Percentiles rank a stretch among this genome's conserved stretches.
These are phyloP conservation scores for Plusia festucae DNA, from an alignment of 2,888 invertebrate genomes.

Conservation along the genomic window DNA sequence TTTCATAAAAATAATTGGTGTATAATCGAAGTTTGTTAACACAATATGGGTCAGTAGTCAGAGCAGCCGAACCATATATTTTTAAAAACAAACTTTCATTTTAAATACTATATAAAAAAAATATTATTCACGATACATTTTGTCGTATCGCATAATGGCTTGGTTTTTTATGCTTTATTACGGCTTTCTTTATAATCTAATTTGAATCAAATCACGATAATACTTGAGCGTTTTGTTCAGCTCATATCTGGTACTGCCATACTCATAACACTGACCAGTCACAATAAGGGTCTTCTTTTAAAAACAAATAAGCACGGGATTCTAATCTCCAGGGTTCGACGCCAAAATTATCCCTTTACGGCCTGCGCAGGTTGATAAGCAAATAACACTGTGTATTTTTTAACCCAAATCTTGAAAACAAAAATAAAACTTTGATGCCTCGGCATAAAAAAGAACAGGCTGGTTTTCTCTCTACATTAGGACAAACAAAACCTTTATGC, in stretches of 20 bases:
- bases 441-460: constrained; percentile 38
- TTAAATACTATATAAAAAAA: neutral
- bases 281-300: neutral
- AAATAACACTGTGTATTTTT: constrained; percentile 45
- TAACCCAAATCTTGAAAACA: constrained; percentile 51
- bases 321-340: constrained; percentile 5
- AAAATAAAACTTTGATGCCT: constrained; percentile 53
- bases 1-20: neutral
- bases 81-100: neutral
- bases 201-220: constrained; percentile 4
- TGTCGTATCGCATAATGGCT: neutral
- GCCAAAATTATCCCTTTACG: constrained; percentile 27
- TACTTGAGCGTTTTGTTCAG: neutral
- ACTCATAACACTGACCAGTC: neutral
- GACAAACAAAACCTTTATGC: constrained; percentile 32
- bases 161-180: neutral
- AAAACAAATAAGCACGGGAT: constrained; percentile 8
- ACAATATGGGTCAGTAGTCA: neutral
- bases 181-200: constrained; percentile 4
- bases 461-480: constrained; percentile 44
- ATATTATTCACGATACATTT: neutral
- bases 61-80: neutral
- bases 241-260: neutral
- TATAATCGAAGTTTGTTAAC: neutral
- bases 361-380: constrained; percentile 31